Evolutionary conservation across 2,113 vertebrate species (phyloP), one percentile per base, ranked within the genome.

Genomic region (Synodontis membranacea): DNA sequence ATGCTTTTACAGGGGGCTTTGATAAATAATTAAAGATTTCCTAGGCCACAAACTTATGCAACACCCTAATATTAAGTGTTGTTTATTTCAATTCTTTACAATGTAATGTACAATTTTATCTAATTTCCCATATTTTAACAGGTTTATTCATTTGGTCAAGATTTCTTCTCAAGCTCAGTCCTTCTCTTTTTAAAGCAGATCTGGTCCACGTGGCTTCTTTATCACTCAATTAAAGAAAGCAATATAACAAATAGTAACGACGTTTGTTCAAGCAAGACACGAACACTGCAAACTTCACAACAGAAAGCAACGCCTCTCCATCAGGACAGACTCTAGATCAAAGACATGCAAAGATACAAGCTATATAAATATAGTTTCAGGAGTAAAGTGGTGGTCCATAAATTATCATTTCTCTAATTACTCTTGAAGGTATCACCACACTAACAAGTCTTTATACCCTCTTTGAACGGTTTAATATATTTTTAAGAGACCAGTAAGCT

Each of bases 71-170:
- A n/a, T n/a, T n/a, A n/a, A n/a, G 50, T 2, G 0, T 54, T 79
- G 76, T 37, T 54, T 54, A 79, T 52, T 79, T 54, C 46, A 54
- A 79, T 79, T 79, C 54, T 79, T 78, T 78, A n/a, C 46, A 0
- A 79, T 79, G 17, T 5, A 54, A 11, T n/a, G n/a, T n/a, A n/a
- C 1, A 23, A 34, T 54, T 50, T 50, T 50, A 50, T 78, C 31
- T 78, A 78, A 50, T 31, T n/a, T 9, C 28, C 48, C 34, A 25
- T 58, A 80, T 58, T 80, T 44, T 60, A 60, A 42, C 28, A 44
- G 60, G 48, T 79, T 37, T 34, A 54, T 79, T 54, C 11, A 42
- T 80, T 39, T 39, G 50, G 44, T 39, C 50, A 80, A 31, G 31
- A 80, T 56, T 17, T 56, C 50, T 56, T 10, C 21, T 31, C 15